Evolutionary conservation across 2,797 vertebrate genomes (phyloP), one percentile per base, ranked within the genome.

Genomic region (Novumbra hubbsi): DNA sequence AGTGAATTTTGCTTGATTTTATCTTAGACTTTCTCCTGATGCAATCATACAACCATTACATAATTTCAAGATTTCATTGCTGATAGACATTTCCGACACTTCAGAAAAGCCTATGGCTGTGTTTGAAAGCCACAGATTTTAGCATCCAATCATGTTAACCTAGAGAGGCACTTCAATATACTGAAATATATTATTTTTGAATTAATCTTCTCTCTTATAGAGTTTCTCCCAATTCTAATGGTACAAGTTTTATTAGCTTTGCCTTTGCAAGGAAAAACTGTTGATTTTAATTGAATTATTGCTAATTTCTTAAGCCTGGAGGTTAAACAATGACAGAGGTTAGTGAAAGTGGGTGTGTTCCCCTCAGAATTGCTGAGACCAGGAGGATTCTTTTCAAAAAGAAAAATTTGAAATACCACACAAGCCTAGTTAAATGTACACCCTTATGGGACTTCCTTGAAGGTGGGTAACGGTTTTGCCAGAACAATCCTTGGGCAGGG

Each of bases 261-360:
- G 55, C 55, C 24, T 60, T 60, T 21, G 21, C 55, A 60, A 6
- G 24, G 55, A 60, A 27, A 21, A 4, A 6, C 55, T 11, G 3
- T 60, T 60, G 9, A 60, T 60, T 60, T 60, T 60, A 24, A 60
- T 60, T 60, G n/a, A 60, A 60, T 60, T 24, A 60, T 60, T 60
- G 55, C 55, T 60, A 24, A 12, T 60, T 38, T 60, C 21, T 24
- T 60, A 60, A 60, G 9, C 3, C 55, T 60, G 55, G 5, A 60
- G 55, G 55, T 60, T 60, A 60, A 27, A 60, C 55, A 24, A 60
- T 60, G 21, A 60, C 55, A 60, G 55, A 60, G 55, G 55, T 60
- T 60, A 60, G 55, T 24, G 55, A 60, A 24, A 24, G 21, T 60
- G 55, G 55, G 21, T 21, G 21, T 60, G 55, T 60, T 60, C 21